Base-by-base conservation (phyloP, 2,888 invertebrate genomes). In the Cremastinae sp. region DNA sequence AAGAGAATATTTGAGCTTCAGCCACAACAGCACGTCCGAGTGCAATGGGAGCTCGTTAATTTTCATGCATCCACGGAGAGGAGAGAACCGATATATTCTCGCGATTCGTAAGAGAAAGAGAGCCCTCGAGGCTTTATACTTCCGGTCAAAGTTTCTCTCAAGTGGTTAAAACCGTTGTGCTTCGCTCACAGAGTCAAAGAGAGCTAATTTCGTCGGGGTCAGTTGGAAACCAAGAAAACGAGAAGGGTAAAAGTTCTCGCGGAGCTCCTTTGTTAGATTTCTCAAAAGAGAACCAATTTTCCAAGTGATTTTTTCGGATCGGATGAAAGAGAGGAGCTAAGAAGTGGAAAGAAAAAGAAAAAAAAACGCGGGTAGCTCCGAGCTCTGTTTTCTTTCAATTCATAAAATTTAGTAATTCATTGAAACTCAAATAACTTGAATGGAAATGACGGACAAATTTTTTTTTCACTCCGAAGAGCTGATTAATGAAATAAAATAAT, bases 141-240 rank as follows among this genome's bases (percentile, higher is more conserved):
- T 65, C 53, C 53, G 53, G 55, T 65, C 59, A 45, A 66, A 71
- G 65, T 75, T 75, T 71, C 74, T 28, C 51, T 69, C 18, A 28
- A 12, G 53, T 41, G 55, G 58, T 39, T 28, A 7, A 14, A 9
- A 22, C 4, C 41, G 53, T 22, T 28, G 49, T 35, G 37, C 62
- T 49, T 28, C 53, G 22, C 41, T 70, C 49, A 45, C 68, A 68
- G 55, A 69, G 74, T 61, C 56, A 74, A 70, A 70, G 62, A 49
- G 20, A 37, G 68, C 58, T 74, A 69, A 74, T 74, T 59, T 74
- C 74, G 51, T 65, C 59, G 58, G 56, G 56, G 61, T 51, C 14
- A 39, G 28, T 41, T 2, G 5, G 39, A 28, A 14, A 41, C 37
- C 66, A 18, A 66, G 22, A 55, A 62, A 35, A 53, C 28, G 18